A percentile compares a stretch with the other conserved stretches of the same genome.
Conservation (phyloP, 2,888 invertebrate species). For the Thumatha senex region DNA sequence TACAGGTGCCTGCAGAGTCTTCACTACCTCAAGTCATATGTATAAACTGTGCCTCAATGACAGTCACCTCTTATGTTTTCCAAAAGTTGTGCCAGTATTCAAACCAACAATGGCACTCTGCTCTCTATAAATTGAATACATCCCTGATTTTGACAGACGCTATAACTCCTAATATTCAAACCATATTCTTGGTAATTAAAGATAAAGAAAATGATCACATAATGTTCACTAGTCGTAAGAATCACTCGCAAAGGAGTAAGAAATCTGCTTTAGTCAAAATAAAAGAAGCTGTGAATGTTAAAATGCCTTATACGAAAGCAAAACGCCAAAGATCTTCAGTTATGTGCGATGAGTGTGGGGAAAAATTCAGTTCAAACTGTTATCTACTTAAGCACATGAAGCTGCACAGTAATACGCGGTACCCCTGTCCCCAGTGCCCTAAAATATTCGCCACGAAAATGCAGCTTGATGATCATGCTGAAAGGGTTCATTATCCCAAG, state of each 20-base stretch:
- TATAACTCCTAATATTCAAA: conserved; percentile 40
- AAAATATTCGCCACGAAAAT: conserved; percentile 51
- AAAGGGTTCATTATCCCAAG: conserved; percentile 63
- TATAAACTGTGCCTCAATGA: conserved; percentile 51
- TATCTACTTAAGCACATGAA: conserved; percentile 51
- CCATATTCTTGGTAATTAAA: conserved; percentile 53
- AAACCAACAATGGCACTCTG: conserved; percentile 49
- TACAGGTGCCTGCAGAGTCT: conserved; percentile 51
- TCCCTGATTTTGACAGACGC: conserved; percentile 42
- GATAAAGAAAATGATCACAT: conserved; percentile 39
- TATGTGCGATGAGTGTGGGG: conserved; percentile 59
- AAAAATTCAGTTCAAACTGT: conserved; percentile 42
- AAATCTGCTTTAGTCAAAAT: conserved; percentile 50
- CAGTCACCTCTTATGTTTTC: conserved; percentile 58
- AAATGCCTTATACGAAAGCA: conserved; percentile 39
- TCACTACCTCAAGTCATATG: conserved; percentile 60
- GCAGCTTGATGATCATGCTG: conserved; percentile 51
- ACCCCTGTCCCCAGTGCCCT: conserved; percentile 55
- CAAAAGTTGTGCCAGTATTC: conserved; percentile 54
- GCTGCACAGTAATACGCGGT: conserved; percentile 43
- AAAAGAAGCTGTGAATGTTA: conserved; percentile 48
- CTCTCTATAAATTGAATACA: conserved; percentile 40
- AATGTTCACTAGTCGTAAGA: conserved; percentile 54
- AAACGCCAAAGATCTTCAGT: conserved; percentile 32
- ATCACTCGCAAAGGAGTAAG: conserved; percentile 38